phyloP scores from a whole-genome alignment of 2,113 vertebrate genomes.

The Odontophorus gujanensis region DNA sequence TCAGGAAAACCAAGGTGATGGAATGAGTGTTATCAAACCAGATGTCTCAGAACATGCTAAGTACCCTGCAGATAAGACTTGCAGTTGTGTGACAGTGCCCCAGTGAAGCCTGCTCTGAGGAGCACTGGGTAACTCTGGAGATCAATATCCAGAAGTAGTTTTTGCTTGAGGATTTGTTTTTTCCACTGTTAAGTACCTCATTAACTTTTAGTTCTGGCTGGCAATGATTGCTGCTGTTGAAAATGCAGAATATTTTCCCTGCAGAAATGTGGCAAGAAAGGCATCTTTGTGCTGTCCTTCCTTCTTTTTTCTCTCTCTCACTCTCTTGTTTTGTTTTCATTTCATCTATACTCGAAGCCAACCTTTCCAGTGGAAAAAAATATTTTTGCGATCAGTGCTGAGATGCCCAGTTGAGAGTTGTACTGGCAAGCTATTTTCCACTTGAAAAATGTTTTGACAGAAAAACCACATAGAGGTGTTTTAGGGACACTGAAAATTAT shows the following conservation, averaged over 20 bases:
- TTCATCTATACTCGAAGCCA: neutral
- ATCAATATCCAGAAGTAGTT: neutral
- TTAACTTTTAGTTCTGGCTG: neutral
- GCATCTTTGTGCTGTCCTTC: neutral
- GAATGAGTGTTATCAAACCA: neutral
- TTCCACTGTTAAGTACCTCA: neutral
- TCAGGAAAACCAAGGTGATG: neutral
- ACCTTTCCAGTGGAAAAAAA: neutral
- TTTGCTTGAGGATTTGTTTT: neutral
- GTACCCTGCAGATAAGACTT: neutral
- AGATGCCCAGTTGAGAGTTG: neutral
- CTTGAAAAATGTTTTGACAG: neutral
- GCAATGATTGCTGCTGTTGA: neutral
- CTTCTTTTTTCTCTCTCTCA: neutral
- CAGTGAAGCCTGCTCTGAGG: neutral
- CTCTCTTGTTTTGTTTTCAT: fast-evolving
- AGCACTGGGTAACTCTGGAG: fast-evolving
- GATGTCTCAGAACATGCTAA: neutral
- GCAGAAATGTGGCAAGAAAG: neutral
- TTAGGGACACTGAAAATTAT: neutral
- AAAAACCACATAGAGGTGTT: neutral
- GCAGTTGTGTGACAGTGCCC: neutral
- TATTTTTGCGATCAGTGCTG: neutral
- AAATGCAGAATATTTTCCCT: neutral
- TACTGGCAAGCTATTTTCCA: neutral